Conservation (phyloP, 2,797 vertebrate genomes). For the Anolis apletophallus region DNA sequence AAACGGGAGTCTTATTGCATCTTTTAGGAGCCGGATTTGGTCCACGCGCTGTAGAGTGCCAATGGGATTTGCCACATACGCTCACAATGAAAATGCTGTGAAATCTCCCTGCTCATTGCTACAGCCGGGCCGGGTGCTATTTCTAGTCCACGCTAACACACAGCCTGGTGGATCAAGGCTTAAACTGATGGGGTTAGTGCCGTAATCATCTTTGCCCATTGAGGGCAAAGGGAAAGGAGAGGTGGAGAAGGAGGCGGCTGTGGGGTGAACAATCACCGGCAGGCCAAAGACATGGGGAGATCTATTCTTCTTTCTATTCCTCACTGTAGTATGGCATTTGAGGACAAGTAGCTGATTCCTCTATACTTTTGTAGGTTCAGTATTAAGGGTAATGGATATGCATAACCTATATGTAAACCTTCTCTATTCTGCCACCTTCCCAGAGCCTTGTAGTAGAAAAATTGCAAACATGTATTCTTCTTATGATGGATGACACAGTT, state of each 20-base stretch:
- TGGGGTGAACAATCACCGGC: not conserved
- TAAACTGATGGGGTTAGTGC: conserved; percentile 26
- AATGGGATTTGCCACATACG: conserved; percentile 26
- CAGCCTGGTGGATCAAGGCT: conserved; percentile 30
- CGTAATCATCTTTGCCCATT: conserved; percentile 32
- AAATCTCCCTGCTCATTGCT: conserved; percentile 10
- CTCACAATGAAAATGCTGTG: conserved; percentile 6
- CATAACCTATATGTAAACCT: not conserved
- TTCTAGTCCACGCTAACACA: conserved; percentile 10
- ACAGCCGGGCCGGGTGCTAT: conserved; percentile 11
- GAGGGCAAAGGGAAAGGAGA: conserved; percentile 26
- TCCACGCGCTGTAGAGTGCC: not conserved
- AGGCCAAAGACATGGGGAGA: not conserved
- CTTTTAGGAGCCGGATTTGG: conserved; percentile 9
- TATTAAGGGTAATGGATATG: not conserved
- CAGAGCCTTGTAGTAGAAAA: not conserved
- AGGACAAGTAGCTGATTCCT: not conserved
- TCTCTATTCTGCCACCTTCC: not conserved
- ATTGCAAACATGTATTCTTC: no score
- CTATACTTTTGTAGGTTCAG: not conserved
- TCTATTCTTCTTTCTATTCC: not conserved
- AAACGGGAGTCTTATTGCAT: not conserved
- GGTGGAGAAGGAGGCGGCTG: not conserved
- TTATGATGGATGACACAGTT: not conserved
- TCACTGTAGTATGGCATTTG: not conserved